A percentile compares a stretch with the other conserved stretches of the same genome.
phyloP scores from a whole-genome alignment of 2,113 vertebrate genomes.

The Zapornia atra region DNA sequence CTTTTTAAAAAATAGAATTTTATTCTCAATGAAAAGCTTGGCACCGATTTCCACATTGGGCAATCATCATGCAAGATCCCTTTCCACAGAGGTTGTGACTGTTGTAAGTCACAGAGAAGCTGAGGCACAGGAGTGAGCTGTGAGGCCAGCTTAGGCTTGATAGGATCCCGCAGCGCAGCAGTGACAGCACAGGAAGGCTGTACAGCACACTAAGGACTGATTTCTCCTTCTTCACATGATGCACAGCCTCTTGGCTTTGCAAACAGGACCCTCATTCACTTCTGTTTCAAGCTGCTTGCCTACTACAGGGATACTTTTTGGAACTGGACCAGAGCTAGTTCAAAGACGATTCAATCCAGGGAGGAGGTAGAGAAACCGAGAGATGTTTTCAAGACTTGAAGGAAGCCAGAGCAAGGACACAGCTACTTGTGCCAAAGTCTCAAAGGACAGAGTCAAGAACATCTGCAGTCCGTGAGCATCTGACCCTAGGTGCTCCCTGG shows the following conservation, averaged over 20 bases:
- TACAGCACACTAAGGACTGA: rapidly evolving
- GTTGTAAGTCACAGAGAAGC: not conserved
- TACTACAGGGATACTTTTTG: not conserved
- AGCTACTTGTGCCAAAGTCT: not conserved
- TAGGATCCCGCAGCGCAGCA: no score
- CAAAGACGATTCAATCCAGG: not conserved
- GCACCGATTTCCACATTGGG: not conserved
- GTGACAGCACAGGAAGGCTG: not conserved
- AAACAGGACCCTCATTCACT: not conserved
- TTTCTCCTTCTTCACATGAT: not conserved
- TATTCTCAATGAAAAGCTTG: not conserved
- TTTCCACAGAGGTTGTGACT: not conserved
- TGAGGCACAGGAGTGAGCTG: not conserved
- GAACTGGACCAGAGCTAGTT: not conserved
- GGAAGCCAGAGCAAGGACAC: not conserved
- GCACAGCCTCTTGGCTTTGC: not conserved
- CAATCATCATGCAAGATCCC: not conserved
- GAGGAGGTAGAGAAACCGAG: not conserved
- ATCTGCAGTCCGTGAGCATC: not conserved
- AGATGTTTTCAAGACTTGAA: not conserved
- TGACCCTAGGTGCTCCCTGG: not conserved
- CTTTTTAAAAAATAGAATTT: not conserved
- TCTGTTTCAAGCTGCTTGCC: not conserved
- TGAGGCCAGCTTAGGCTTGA: not conserved
- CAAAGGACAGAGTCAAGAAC: not conserved